Evolutionary conservation across 2,888 invertebrate genomes (phyloP).

Genomic region (Ceramica pisi): DNA sequence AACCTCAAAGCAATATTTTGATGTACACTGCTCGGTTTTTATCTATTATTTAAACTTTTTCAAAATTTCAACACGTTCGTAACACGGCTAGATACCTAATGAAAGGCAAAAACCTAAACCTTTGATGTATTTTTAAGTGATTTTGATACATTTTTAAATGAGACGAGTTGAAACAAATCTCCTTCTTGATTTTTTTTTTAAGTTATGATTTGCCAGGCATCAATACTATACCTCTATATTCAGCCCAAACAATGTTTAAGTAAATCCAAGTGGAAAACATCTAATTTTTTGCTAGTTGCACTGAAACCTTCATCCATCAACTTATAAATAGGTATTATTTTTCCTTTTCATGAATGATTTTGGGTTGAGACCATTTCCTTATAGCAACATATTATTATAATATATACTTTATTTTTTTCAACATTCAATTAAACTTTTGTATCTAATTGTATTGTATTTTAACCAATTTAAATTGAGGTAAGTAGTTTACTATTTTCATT

Average conservation of each 20-base stretch:
- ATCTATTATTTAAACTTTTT: not conserved
- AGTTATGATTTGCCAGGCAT: not conserved
- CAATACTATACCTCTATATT: not conserved
- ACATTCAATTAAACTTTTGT: too few species aligned
- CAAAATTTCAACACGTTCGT: not conserved
- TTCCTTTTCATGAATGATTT: too few species aligned
- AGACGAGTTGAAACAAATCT: not conserved
- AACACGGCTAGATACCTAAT: not conserved
- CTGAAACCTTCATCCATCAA: not conserved
- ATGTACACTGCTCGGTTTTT: not conserved
- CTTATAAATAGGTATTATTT: not conserved
- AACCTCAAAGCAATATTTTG: constrained; percentile 50
- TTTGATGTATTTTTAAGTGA: not conserved
- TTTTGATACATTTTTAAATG: not conserved
- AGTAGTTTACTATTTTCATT: too few species aligned
- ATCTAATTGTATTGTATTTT: too few species aligned
- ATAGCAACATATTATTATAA: too few species aligned
- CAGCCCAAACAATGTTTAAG: too few species aligned
- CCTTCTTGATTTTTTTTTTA: not conserved
- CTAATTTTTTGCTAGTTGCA: not conserved
- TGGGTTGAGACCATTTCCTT: too few species aligned
- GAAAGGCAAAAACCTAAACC: not conserved
- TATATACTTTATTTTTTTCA: too few species aligned
- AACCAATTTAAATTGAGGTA: too few species aligned
- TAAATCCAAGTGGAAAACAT: not conserved